Conservation (phyloP, 2,888 invertebrate genomes). For the Plagiodera versicolora region DNA sequence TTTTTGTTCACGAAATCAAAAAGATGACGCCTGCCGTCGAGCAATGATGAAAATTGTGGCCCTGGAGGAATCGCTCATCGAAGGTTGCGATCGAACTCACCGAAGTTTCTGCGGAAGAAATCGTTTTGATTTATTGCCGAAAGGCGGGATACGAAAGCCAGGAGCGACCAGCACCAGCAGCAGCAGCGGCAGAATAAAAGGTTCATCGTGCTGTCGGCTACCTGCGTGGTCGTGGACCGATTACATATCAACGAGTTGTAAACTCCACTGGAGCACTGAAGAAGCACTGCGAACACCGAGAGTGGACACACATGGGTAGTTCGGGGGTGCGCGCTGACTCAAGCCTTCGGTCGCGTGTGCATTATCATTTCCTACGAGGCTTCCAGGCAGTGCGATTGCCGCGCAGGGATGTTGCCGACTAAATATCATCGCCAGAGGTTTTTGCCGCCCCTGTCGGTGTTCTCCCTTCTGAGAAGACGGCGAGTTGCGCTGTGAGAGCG, state of each 20-base stretch:
- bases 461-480: conserved; percentile 43
- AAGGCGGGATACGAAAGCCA: conserved; percentile 32
- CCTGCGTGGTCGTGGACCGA: too few relatives aligned
- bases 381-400: conserved; percentile 44
- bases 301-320: conserved; percentile 13
- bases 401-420: conserved; percentile 49
- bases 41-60: not conserved
- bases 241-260: too few relatives aligned
- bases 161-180: conserved; percentile 19
- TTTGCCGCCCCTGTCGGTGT: conserved; percentile 51
- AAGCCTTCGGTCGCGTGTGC: conserved; percentile 39
- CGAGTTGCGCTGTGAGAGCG: conserved; percentile 49
- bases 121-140: conserved; percentile 26
- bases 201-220: conserved; percentile 38
- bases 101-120: conserved; percentile 37
- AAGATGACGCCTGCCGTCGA: not conserved
- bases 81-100: conserved; percentile 34
- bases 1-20: not conserved
- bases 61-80: not conserved
- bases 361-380: conserved; percentile 21
- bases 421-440: conserved; percentile 52
- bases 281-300: conserved; percentile 19
- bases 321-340: conserved; percentile 26
- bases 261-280: conserved; percentile 7
- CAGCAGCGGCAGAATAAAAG: conserved; percentile 22